Evolutionary conservation across 2,113 vertebrate genomes (phyloP), one percentile per base, ranked within the genome.

Genomic region (Oncorhynchus clarkii): DNA sequence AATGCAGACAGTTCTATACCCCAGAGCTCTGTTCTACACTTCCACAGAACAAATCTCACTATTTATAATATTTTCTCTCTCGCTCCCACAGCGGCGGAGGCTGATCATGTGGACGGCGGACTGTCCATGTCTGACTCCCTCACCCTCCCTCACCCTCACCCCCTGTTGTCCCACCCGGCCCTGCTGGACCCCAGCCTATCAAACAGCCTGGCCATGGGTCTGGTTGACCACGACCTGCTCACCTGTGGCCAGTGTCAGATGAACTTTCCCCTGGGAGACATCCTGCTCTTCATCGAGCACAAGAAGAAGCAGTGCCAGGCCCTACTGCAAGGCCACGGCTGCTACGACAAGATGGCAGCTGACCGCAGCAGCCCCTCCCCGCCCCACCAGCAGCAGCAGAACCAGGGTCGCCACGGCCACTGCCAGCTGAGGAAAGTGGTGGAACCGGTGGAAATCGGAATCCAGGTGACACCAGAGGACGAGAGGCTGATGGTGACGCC

Each of bases 251-350:
- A 98, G 93, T 99, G 97, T 94, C 97, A 98, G 93, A 93, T 96
- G 94, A 97, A 96, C 91, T 98, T 98, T 92, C 97, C 96, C 0
- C 90, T 99, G 91, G 96, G 96, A 78, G 96, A 99, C 94, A 99
- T 99, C 89, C 93, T 99, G 92, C 94, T 98, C 93, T 99, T 99
- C 93, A 99, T 99, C 84, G 96, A 99, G 94, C 97, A 99, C 97
- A 99, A 99, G 93, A 97, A 95, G 93, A 98, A 97, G 88, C 96
- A 96, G 91, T 99, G 97, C 91, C 96, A 96, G 59, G 92, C 92
- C 67, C 88, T 27, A 80, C 88, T 91, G 86, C 89, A 93, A 39
- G 65, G 83, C 72, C 89, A 87, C 64, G 88, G 92, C 93, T 98
- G 96, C 94, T 97, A 95, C 22, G 95, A 97, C 90, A 98, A 97